Evolutionary conservation across 2,113 vertebrate genomes (phyloP), one percentile per base, ranked within the genome.

Genomic region (Symphodus melops): DNA sequence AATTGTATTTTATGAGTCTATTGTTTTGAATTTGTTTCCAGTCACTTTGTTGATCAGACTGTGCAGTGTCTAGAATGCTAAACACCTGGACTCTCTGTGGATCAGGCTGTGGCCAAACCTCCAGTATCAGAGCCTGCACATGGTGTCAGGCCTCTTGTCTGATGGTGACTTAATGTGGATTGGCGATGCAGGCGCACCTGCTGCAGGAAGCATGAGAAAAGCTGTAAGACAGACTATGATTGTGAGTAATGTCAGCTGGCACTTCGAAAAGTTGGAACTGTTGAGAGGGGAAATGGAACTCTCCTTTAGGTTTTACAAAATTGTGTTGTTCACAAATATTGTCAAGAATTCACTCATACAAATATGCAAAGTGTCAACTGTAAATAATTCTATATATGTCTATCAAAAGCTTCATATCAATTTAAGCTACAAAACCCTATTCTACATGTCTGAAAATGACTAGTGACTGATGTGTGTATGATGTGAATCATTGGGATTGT

Each of bases 341-440:
- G 48, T 57, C 68, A 44, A 44, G 63, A 79, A 62, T 55, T 79
- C 13, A 49, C 57, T 83, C 72, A 79, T 77, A 84, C 61, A 83
- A 88, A 87, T 91, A 91, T 89, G 84, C 88, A 91, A 91, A 81
- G 48, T 90, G 72, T 78, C 53, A 74, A 59, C 65, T 85, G 61
- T 90, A 68, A 14, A 79, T 73, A 85, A 41, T 19, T 62, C 59
- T 65, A 25, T 48, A 54, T 28, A 59, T 85, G 68, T 85, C 33
- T 64, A 56, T 68, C 53, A 77, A 48, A 48, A 60, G 72, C 51
- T 55, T 82, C 42, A 64, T 42, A 81, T 70, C 36, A 70, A 23
- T 46, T 72, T 12, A 81, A 84, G 64, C 54, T 61, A 72, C 44
- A 80, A 28, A 75, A 71, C 68, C 17, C 9, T 69, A 20, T 81